Evolutionary conservation across 2,113 vertebrate species (phyloP).

Genomic region (Anguilla rostrata): DNA sequence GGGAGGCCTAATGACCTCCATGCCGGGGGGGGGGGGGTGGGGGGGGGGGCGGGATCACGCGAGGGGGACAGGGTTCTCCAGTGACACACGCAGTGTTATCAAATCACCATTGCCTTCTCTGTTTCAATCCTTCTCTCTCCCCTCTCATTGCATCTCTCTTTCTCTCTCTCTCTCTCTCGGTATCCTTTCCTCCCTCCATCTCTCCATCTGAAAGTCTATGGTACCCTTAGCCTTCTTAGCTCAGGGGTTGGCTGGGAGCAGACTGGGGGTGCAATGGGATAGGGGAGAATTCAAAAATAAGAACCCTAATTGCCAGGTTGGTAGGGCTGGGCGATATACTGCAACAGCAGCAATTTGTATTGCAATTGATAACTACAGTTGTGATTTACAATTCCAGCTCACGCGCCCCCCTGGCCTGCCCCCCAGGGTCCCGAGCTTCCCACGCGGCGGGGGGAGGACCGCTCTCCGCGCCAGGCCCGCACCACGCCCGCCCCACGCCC

Average conservation of each 20-base stretch:
- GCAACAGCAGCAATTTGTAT: too few relatives aligned
- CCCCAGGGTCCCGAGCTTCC: background rate
- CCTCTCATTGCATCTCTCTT: background rate
- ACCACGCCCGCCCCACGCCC: slow-evolving; percentile 2
- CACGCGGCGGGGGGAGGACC: background rate
- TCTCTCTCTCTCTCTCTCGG: too few relatives aligned
- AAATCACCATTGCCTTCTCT: slow-evolving; percentile 16
- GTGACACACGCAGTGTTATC: slow-evolving; percentile 9
- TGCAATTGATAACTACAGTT: too few relatives aligned
- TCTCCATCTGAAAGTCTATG: background rate
- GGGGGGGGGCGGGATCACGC: background rate
- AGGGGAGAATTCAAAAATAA: too few relatives aligned
- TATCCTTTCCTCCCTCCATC: background rate
- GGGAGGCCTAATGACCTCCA: background rate
- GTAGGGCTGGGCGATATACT: too few relatives aligned
- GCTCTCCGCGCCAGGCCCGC: too few relatives aligned
- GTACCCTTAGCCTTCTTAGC: too few relatives aligned
- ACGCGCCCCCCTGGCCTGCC: background rate
- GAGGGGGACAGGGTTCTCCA: background rate
- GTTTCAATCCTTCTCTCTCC: background rate
- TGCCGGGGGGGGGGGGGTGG: background rate
- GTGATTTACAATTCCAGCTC: background rate
- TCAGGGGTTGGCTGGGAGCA: too few relatives aligned
- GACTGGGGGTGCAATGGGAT: too few relatives aligned
- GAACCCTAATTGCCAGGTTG: too few relatives aligned